A percentile compares a stretch with the other conserved stretches of the same genome.
phyloP scores from a whole-genome alignment of 2,888 invertebrate species.

The Fragum fragum region DNA sequence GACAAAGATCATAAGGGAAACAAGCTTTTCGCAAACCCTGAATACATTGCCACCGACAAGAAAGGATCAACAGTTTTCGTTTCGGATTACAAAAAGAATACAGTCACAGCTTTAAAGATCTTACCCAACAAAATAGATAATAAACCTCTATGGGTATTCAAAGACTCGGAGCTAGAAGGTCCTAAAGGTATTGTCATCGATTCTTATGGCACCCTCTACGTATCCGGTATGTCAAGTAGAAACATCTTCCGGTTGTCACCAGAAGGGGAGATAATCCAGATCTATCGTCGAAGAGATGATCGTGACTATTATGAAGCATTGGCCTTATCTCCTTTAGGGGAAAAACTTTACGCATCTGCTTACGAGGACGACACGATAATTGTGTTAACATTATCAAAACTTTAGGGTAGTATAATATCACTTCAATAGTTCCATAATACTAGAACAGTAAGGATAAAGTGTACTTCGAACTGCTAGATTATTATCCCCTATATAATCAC shows the following conservation, averaged over 20 bases:
- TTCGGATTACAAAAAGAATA: slow-evolving; percentile 58
- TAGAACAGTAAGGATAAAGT: no score
- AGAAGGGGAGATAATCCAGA: slow-evolving; percentile 54
- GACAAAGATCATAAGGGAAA: slow-evolving; percentile 46
- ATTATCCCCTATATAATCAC: no score
- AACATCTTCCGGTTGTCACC: slow-evolving; percentile 63
- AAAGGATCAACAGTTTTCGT: slow-evolving; percentile 52
- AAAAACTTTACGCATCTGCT: slow-evolving; percentile 57
- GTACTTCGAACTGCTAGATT: no score
- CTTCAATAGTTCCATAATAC: no score
- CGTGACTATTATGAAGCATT: slow-evolving; percentile 63
- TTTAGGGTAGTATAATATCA: no score
- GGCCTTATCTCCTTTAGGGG: slow-evolving; percentile 42
- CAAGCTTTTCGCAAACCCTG: slow-evolving; percentile 56
- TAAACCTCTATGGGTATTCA: slow-evolving; percentile 57
- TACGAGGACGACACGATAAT: slow-evolving; percentile 63
- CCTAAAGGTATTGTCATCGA: slow-evolving; percentile 60
- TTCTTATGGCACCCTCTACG: slow-evolving; percentile 46
- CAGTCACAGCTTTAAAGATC: slow-evolving; percentile 49
- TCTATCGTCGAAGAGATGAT: slow-evolving; percentile 56
- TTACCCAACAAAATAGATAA: slow-evolving; percentile 54
- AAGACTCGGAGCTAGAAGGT: slow-evolving; percentile 50
- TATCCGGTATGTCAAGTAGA: slow-evolving; percentile 64
- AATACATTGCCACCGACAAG: slow-evolving; percentile 58
- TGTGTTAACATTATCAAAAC: slow-evolving; percentile 35